Base-by-base conservation (phyloP, 23 tunicate species). In the Corella eumyota region DNA sequence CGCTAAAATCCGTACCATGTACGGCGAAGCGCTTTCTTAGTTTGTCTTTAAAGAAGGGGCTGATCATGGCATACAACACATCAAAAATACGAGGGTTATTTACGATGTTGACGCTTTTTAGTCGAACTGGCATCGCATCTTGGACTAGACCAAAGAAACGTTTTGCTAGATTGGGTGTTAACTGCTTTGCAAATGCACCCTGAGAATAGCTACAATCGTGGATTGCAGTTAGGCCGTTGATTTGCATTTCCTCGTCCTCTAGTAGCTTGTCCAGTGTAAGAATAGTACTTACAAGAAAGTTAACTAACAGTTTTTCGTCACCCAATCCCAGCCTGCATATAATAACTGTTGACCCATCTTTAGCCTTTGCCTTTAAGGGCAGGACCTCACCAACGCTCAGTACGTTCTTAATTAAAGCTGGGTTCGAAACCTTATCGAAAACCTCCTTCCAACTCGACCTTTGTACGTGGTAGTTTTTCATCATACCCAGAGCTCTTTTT, bases 71-170 rank as follows among this genome's bases (percentile, higher is more conserved):
- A 62, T 44, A 83, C 4, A 83, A 29, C 6, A 72, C 62, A 45
- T 73, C 76, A 62, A 83, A 83, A 29, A 83, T 68, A 50, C 55
- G 62, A 4, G 66, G 81, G 30, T 83, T 77, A 52, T 83, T 83
- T 32, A 78, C 65, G 21, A 83, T 23, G 40, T 64, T 69, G 33
- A 83, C 36, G 29, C 68, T 36, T 62, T 83, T 83, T 22, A 83
- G 22, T 26, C 93, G 35, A 17, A 79, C 36, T 15, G 93, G 93
- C 68, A 83, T 36, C 6, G 75, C 31, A 5, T 83, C 93, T 62
- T 83, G 82, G 44, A 83, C 52, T 6, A 68, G 56, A 13, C 58
- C 58, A 17, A 64, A 34, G 44, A 75, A 38, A 44, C 60, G 36
- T 53, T 74, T 83, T 35, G 85, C 93, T 7, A 75, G 17, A 13